These are phyloP conservation scores for Seira sanloemensis DNA, from an alignment of 2,888 invertebrate species.

Conservation along the genomic window DNA sequence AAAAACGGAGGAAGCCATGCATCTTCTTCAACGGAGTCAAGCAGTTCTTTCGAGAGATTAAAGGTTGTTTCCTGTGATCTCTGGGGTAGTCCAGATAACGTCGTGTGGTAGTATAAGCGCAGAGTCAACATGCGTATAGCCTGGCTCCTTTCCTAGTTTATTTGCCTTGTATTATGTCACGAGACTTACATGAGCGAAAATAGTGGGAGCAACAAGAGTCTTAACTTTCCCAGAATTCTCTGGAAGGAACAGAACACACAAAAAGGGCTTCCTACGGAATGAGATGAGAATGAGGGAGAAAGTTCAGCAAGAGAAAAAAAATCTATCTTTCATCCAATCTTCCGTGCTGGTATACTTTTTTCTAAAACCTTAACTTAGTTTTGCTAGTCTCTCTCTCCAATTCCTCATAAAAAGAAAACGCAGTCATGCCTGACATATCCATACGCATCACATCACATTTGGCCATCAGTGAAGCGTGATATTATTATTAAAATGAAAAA, in stretches of 20 bases:
- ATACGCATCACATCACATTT: slow-evolving; percentile 15
- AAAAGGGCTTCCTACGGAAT: background rate
- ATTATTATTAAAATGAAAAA: slow-evolving; percentile 42
- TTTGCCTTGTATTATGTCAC: slow-evolving; percentile 14
- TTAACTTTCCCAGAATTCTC: slow-evolving; percentile 15
- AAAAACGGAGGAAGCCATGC: slow-evolving; percentile 39
- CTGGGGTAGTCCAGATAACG: slow-evolving; percentile 34
- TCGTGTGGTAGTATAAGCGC: background rate
- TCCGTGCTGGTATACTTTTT: slow-evolving; percentile 14
- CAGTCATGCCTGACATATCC: slow-evolving; percentile 16
- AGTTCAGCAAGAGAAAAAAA: background rate
- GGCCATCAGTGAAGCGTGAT: slow-evolving; percentile 20
- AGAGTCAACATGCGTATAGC: background rate
- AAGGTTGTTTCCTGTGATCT: slow-evolving; percentile 42
- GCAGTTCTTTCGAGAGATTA: slow-evolving; percentile 36
- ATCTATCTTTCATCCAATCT: slow-evolving; percentile 21
- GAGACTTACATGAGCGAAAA: slow-evolving; percentile 6
- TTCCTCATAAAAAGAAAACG: slow-evolving; percentile 1
- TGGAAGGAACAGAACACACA: background rate
- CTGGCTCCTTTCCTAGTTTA: slow-evolving; percentile 5
- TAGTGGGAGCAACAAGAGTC: slow-evolving; percentile 42
- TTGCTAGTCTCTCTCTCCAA: background rate
- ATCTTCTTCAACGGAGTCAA: slow-evolving; percentile 34
- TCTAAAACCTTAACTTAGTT: background rate
- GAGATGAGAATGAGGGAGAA: slow-evolving; percentile 9